These are phyloP conservation scores for Podarcis muralis DNA, from an alignment of 2,113 vertebrate species.

Conservation along the genomic window DNA sequence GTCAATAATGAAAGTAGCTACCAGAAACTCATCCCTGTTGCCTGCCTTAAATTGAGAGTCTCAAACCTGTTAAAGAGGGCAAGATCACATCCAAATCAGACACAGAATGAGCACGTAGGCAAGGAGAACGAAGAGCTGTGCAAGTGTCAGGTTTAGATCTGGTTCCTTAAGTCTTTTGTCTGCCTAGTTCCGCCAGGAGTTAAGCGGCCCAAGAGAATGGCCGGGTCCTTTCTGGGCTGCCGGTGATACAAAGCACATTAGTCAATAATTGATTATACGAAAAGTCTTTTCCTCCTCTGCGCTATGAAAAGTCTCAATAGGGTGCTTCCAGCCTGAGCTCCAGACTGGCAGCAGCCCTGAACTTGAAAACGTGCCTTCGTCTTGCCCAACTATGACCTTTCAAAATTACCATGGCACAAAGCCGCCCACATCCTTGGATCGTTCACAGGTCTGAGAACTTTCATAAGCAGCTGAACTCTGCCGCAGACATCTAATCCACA, in stretches of 20 bases:
- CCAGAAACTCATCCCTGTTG: not conserved
- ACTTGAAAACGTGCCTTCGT: conserved; percentile 17
- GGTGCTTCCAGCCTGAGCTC: conserved; percentile 18
- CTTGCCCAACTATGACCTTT: conserved; percentile 51
- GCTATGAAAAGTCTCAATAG: conserved; percentile 29
- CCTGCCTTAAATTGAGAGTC: not conserved
- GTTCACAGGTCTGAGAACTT: conserved; percentile 14
- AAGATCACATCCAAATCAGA: not conserved
- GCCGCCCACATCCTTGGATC: conserved; percentile 1
- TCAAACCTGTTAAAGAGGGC: not conserved
- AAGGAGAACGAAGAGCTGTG: not conserved
- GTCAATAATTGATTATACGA: conserved; percentile 25
- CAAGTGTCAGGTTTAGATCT: not conserved
- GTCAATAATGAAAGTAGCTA: not conserved
- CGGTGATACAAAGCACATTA: conserved; percentile 34
- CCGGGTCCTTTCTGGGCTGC: not conserved
- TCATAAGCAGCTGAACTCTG: conserved; percentile 28
- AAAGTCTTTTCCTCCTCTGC: conserved; percentile 19
- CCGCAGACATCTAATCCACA: not conserved
- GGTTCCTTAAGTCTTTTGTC: conserved; percentile 12
- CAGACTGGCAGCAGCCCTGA: conserved; percentile 4
- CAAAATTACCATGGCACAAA: not conserved
- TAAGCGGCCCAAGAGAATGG: conserved; percentile 24
- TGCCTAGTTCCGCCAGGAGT: not conserved
- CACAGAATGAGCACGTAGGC: not conserved